phyloP scores from a whole-genome alignment of 2,888 invertebrate genomes.

The Ophonus ardosiacus region DNA sequence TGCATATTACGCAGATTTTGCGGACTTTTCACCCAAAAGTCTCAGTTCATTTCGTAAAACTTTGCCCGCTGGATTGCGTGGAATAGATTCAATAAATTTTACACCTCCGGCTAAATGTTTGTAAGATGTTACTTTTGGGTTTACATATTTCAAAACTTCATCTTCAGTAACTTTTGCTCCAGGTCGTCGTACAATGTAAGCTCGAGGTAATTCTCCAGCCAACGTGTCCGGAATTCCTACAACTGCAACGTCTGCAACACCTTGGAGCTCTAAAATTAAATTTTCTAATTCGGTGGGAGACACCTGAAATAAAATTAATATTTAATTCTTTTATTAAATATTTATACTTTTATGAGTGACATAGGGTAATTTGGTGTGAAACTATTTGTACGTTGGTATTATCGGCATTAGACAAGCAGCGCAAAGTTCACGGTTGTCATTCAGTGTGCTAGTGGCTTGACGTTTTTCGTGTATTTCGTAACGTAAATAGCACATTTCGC shows the following conservation, averaged over 20 bases:
- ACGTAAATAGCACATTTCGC: conserved; percentile 41
- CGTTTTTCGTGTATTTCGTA: conserved; percentile 61
- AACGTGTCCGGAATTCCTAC: conserved; percentile 85
- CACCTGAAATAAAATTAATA: conserved; percentile 78
- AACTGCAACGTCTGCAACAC: conserved; percentile 87
- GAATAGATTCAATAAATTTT: conserved; percentile 83
- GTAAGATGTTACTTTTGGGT: conserved; percentile 83
- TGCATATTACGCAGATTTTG: conserved; percentile 31
- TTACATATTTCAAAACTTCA: conserved; percentile 79
- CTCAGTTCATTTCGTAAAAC: conserved; percentile 85
- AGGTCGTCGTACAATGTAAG: conserved; percentile 83
- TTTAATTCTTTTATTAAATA: conserved; percentile 10
- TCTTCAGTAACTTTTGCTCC: conserved; percentile 78
- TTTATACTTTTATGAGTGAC: neutral
- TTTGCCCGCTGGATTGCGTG: conserved; percentile 87
- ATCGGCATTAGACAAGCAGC: neutral
- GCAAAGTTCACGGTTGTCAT: conserved; percentile 66
- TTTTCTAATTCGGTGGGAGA: conserved; percentile 92
- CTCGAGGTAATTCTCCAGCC: conserved; percentile 86
- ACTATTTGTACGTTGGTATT: conserved; percentile 60
- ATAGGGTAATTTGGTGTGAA: neutral
- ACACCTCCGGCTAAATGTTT: conserved; percentile 86
- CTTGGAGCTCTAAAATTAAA: conserved; percentile 83
- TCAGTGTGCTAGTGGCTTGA: conserved; percentile 66
- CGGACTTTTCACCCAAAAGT: conserved; percentile 65